A percentile compares a stretch with the other conserved stretches of the same genome.
These are phyloP conservation scores for Zaprionus taronus DNA, from an alignment of 1,140 invertebrate genomes.

Conservation along the genomic window DNA sequence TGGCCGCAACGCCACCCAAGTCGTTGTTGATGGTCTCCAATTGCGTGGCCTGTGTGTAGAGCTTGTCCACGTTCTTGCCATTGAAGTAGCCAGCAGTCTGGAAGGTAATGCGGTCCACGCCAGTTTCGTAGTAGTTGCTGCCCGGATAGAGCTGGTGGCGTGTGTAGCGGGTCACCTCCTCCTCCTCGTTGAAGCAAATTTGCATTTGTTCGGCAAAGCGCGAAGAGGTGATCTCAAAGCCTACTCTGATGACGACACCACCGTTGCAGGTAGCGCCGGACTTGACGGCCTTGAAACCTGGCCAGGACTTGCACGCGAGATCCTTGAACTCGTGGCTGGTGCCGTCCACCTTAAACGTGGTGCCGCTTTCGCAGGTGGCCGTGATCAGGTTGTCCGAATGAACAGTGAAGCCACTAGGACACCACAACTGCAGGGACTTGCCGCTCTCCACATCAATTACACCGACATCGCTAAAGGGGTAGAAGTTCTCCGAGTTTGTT, in stretches of 20 bases:
- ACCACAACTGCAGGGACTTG: conserved; percentile 66
- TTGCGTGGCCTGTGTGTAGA: conserved; percentile 80
- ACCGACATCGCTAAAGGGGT: conserved; percentile 68
- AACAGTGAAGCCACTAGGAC: conserved; percentile 61
- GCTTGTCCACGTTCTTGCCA: conserved; percentile 75
- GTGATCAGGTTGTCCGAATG: conserved; percentile 58
- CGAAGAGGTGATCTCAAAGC: conserved; percentile 65
- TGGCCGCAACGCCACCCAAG: conserved; percentile 67
- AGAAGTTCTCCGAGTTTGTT: conserved; percentile 66
- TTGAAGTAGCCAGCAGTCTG: conserved; percentile 72
- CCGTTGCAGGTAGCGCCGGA: conserved; percentile 75
- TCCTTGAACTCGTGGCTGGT: conserved; percentile 67
- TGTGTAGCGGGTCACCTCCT: conserved; percentile 83
- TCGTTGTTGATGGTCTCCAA: conserved; percentile 68
- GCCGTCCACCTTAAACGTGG: conserved; percentile 69
- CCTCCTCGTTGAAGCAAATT: conserved; percentile 84
- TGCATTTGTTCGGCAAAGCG: conserved; percentile 83
- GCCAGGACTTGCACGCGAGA: conserved; percentile 75
- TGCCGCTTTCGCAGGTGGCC: conserved; percentile 72
- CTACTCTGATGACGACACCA: conserved; percentile 71
- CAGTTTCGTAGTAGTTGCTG: conserved; percentile 76
- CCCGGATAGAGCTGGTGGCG: conserved; percentile 75
- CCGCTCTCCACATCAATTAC: conserved; percentile 68
- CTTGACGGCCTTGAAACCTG: conserved; percentile 76
- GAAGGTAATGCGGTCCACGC: conserved; percentile 82